phyloP scores from a whole-genome alignment of 2,888 invertebrate genomes.

The Epirrhoe tristata region DNA sequence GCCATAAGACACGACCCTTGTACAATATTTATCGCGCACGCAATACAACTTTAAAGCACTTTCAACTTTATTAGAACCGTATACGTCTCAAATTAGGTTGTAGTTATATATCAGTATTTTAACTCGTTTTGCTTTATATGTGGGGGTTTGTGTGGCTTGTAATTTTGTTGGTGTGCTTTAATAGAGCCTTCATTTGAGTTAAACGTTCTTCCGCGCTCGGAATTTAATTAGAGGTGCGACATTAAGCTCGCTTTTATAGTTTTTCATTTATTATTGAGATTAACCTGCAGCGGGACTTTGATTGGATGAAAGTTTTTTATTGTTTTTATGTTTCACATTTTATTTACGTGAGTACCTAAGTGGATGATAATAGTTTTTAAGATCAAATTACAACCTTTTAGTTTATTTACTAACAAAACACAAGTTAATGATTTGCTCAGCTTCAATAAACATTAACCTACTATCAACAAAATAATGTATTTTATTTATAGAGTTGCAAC shows the following conservation, averaged over 20 bases:
- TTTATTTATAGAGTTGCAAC: too few relatives aligned
- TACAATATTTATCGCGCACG: constrained; percentile 43
- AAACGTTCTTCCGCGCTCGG: constrained; percentile 38
- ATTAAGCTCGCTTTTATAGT: constrained; percentile 21
- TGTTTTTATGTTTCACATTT: too few relatives aligned
- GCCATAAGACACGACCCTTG: constrained; percentile 49
- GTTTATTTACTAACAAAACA: too few relatives aligned
- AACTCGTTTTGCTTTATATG: constrained; percentile 45
- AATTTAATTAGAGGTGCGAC: constrained; percentile 40
- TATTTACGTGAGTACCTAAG: too few relatives aligned
- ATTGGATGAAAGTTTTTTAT: constrained; percentile 5
- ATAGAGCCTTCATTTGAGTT: constrained; percentile 56
- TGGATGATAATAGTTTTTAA: too few relatives aligned
- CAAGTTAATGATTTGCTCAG: too few relatives aligned
- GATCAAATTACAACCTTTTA: too few relatives aligned
- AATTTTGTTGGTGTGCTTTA: constrained; percentile 54
- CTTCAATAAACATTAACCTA: too few relatives aligned
- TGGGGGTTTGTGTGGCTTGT: constrained; percentile 39
- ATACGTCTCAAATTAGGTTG: constrained; percentile 6
- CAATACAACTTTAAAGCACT: constrained; percentile 25
- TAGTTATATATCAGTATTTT: constrained; percentile 4
- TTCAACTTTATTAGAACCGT: constrained; percentile 5
- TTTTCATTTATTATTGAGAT: constrained; percentile 21
- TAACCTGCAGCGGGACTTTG: constrained; percentile 5
- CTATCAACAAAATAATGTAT: too few relatives aligned